These are phyloP conservation scores for Chrysoperla carnea DNA, from an alignment of 1,140 invertebrate genomes.

Conservation along the genomic window DNA sequence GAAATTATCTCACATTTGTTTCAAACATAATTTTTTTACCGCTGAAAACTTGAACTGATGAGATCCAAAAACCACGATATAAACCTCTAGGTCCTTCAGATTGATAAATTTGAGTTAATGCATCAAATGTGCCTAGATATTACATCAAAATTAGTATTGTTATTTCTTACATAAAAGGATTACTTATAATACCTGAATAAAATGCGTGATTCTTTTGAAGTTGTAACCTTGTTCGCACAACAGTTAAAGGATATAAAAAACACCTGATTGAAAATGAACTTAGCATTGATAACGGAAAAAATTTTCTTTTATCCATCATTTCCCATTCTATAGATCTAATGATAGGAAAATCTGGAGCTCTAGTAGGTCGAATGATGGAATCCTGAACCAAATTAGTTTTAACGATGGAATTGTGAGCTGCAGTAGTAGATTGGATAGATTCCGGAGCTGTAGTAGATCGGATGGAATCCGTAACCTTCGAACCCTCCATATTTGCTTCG, in stretches of 20 bases:
- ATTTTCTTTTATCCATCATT: conserved; percentile 95
- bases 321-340: conserved; percentile 92
- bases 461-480: too few species aligned
- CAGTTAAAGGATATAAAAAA: conserved; percentile 82
- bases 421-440: too few species aligned
- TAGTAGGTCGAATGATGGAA: too few species aligned
- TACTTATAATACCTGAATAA: conserved; percentile 42
- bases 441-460: too few species aligned
- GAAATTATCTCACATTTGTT: background rate
- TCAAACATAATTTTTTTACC: conserved; percentile 10
- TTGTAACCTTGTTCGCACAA: conserved; percentile 95
- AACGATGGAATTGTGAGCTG: too few species aligned
- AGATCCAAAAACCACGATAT: conserved; percentile 92
- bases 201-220: conserved; percentile 67
- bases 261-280: conserved; percentile 73
- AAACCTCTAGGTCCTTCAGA: conserved; percentile 76
- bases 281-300: conserved; percentile 80
- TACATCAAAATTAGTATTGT: background rate
- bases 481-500: too few species aligned
- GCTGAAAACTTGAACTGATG: conserved; percentile 50
- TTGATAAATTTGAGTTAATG: conserved; percentile 72
- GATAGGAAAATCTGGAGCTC: conserved; percentile 33
- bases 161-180: background rate
- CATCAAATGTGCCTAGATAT: conserved; percentile 63
- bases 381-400: too few species aligned